Evolutionary conservation across 1,140 invertebrate species (phyloP), one percentile per base, ranked within the genome.

Genomic region (Muscidifurax raptorellus): DNA sequence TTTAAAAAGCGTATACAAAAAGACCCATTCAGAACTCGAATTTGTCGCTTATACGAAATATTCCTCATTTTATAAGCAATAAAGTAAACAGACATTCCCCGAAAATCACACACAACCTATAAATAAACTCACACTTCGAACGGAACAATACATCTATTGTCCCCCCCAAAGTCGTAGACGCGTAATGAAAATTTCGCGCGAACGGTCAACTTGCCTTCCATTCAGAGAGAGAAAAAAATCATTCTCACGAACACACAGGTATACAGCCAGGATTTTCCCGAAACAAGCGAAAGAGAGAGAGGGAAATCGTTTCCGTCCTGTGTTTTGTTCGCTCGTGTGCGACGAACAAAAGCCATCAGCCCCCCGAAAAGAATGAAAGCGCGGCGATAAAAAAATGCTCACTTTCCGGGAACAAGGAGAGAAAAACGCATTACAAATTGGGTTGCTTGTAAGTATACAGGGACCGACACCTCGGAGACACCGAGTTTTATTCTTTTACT

Each of bases 281-380:
- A 83, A 79, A 77, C 52, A 67, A 71, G 30, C 32, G 28, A 32
- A 40, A 75, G 47, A 71, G 1, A 64, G 18, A 77, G 82, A 59
- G 71, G 59, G 59, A 80, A 80, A 76, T 84, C 78, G 52, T 84
- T 80, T 84, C 78, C 83, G 69, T 76, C 71, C 83, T 59, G 52
- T 75, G 71, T 80, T 75, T 80, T 84, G 83, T 80, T 4, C 32
- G 71, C 71, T 36, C 71, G 52, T 59, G 52, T n/a, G 52, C 32
- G 30, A 22, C 28, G 82, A 71, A 83, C 64, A 79, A 78, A 40
- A 40, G 36, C 36, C 47, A 32, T 12, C 71, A 22, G 30, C 71
- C 52, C 18, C 66, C 36, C 52, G 27, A 76, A 82, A 76, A 47
- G 22, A 77, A 83, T 44, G 10, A 71, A 77, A 83, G 25, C 52